phyloP scores from a whole-genome alignment of 2,113 vertebrate genomes.

The Colaptes auratus region DNA sequence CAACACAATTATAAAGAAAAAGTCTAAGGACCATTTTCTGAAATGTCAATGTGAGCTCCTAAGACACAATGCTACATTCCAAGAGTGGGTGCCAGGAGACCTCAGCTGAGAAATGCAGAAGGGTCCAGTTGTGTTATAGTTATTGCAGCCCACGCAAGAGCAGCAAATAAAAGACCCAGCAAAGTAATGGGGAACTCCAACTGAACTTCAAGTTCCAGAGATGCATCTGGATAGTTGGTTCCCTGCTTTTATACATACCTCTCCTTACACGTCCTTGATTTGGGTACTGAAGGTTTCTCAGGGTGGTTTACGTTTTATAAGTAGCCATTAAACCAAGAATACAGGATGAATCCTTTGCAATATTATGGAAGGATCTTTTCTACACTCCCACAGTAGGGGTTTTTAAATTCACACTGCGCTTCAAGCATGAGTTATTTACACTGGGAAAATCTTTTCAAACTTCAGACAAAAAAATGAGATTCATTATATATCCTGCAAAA shows the following conservation, averaged over 20 bases:
- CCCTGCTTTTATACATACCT: not conserved
- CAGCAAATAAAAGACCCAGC: not conserved
- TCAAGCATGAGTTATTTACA: conserved; percentile 64
- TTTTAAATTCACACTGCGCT: conserved; percentile 44
- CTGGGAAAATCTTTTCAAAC: conserved; percentile 66
- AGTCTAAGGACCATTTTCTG: not conserved
- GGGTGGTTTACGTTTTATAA: not conserved
- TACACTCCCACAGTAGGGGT: not conserved
- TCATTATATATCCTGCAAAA: conserved; percentile 75
- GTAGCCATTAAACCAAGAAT: not conserved
- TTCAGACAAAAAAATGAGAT: conserved; percentile 70
- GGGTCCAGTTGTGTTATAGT: not conserved
- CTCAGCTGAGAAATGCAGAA: not conserved
- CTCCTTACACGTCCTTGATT: not conserved
- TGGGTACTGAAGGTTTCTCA: not conserved
- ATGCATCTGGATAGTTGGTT: not conserved
- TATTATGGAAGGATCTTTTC: not conserved
- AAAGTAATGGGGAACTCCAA: not conserved
- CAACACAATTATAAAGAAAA: not conserved
- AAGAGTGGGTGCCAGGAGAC: not conserved
- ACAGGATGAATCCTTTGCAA: not conserved
- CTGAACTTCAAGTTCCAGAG: not conserved
- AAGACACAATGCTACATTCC: not conserved
- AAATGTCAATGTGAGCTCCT: not conserved
- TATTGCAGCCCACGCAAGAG: conserved; percentile 21